Conservation (phyloP, 2,888 invertebrate species). For the Eupithecia exiguata region DNA sequence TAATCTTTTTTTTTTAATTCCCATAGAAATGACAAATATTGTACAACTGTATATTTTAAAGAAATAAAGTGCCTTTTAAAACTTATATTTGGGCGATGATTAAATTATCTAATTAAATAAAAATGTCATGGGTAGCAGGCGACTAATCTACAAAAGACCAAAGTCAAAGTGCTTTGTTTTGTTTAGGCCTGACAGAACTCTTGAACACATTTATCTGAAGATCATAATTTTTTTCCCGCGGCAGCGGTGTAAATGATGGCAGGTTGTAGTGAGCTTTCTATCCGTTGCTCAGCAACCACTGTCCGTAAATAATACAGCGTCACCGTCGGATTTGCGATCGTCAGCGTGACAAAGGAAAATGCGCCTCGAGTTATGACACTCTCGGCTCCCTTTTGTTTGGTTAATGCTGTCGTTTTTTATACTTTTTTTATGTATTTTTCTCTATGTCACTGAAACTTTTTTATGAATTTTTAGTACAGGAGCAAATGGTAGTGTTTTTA, state of each 20-base stretch:
- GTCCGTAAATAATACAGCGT: slow-evolving; percentile 68
- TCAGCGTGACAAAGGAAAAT: slow-evolving; percentile 76
- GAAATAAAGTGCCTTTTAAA: too few relatives aligned
- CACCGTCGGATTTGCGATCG: slow-evolving; percentile 71
- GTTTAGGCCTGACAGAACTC: too few relatives aligned
- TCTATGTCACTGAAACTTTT: slow-evolving; percentile 43
- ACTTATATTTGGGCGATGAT: too few relatives aligned
- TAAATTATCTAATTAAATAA: too few relatives aligned
- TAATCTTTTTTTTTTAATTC: too few relatives aligned
- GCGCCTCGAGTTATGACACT: slow-evolving; percentile 75
- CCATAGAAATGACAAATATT: too few relatives aligned
- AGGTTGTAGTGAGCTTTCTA: slow-evolving; percentile 14
- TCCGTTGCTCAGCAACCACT: slow-evolving; percentile 35
- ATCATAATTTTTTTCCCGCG: too few relatives aligned
- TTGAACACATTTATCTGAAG: too few relatives aligned
- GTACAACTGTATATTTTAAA: too few relatives aligned
- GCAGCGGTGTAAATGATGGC: neutral
- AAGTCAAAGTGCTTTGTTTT: too few relatives aligned
- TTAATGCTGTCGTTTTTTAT: slow-evolving; percentile 69
- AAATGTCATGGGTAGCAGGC: too few relatives aligned
- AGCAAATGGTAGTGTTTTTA: slow-evolving; percentile 1
- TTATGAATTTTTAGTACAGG: slow-evolving; percentile 44
- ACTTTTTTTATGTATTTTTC: slow-evolving; percentile 47
- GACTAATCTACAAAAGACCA: too few relatives aligned
- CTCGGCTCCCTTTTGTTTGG: slow-evolving; percentile 76